These are phyloP conservation scores for Zhuqinia jingwanae DNA, from an alignment of 2,888 invertebrate genomes.

Conservation along the genomic window DNA sequence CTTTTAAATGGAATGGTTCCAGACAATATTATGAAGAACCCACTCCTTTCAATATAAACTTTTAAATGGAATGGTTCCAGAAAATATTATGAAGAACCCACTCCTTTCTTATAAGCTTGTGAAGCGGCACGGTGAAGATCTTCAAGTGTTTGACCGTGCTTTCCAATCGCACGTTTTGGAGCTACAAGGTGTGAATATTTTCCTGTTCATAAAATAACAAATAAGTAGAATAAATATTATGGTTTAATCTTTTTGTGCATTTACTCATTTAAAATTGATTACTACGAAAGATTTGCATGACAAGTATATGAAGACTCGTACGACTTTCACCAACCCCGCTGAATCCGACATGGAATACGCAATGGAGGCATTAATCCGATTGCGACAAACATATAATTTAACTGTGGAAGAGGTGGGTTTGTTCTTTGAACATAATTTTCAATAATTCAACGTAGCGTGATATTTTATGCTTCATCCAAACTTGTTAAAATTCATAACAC, in stretches of 20 bases:
- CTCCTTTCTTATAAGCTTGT: conserved; percentile 60
- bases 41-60: conserved; percentile 59
- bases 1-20: neutral
- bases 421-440: too few relatives aligned
- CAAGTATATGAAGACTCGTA: conserved; percentile 11
- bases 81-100: conserved; percentile 50
- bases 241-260: too few relatives aligned
- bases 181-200: conserved; percentile 20
- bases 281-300: too few relatives aligned
- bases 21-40: conserved; percentile 47
- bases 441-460: neutral
- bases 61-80: neutral
- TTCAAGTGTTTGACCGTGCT: conserved; percentile 12
- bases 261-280: too few relatives aligned
- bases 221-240: neutral
- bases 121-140: conserved; percentile 42
- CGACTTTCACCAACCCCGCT: conserved; percentile 47
- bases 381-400: conserved; percentile 70
- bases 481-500: neutral
- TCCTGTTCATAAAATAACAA: neutral
- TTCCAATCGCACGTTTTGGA: neutral
- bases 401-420: conserved; percentile 63
- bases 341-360: conserved; percentile 50
- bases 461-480: too few relatives aligned
- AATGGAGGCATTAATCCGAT: conserved; percentile 58